Evolutionary conservation across 2,888 invertebrate species (phyloP).

Genomic region (Drosophila subsilvestris): DNA sequence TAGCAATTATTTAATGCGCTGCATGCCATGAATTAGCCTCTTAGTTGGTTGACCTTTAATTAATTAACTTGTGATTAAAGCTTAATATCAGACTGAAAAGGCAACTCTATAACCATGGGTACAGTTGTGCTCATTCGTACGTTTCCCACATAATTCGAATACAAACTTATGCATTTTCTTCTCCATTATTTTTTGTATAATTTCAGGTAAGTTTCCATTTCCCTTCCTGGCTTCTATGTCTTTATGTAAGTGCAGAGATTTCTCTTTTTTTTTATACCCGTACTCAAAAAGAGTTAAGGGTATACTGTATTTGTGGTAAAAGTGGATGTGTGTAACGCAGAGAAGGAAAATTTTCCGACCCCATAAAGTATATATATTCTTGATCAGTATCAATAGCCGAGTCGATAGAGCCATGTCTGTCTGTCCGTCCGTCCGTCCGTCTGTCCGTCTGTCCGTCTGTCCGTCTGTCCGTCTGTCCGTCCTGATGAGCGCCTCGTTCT

Average conservation of each 20-base stretch:
- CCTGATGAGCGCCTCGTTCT: too few species aligned
- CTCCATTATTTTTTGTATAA: conserved; percentile 3
- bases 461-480: too few species aligned
- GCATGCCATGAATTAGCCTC: conserved; percentile 44
- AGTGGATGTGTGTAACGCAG: too few species aligned
- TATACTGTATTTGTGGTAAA: too few species aligned
- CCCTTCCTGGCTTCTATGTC: conserved; percentile 5
- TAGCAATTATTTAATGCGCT: conserved; percentile 69
- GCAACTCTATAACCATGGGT: not conserved
- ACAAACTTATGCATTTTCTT: not conserved
- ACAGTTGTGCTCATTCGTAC: not conserved
- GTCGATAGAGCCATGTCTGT: too few species aligned
- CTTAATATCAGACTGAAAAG: not conserved
- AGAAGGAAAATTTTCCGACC: too few species aligned
- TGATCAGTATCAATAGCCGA: too few species aligned
- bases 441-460: too few species aligned
- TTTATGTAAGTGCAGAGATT: conserved; percentile 24
- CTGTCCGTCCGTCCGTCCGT: too few species aligned
- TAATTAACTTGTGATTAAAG: conserved; percentile 44
- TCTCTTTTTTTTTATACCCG: conserved; percentile 20
- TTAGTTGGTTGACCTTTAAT: conserved; percentile 36
- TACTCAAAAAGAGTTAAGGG: too few species aligned
- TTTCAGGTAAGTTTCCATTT: conserved; percentile 33
- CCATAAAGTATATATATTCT: too few species aligned
- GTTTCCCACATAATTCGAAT: not conserved